Evolutionary conservation across 2,113 vertebrate species (phyloP).

Genomic region (Vidua chalybeata): DNA sequence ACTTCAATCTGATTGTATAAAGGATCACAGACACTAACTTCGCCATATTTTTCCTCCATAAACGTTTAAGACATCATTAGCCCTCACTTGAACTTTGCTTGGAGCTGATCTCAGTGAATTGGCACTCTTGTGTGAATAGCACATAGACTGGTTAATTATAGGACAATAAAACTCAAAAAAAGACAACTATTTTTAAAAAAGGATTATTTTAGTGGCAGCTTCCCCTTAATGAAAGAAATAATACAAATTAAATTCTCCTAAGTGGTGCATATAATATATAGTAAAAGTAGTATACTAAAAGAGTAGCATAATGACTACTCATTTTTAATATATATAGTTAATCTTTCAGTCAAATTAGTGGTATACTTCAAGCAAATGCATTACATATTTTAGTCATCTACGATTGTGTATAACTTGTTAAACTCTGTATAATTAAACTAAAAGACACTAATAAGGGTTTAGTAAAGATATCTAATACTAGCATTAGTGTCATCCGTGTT

Average conservation of each 20-base stretch:
- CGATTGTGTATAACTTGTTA: neutral
- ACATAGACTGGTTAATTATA: neutral
- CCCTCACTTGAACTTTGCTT: neutral
- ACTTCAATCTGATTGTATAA: neutral
- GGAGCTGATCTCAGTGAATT: neutral
- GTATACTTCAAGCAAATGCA: neutral
- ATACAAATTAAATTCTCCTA: neutral
- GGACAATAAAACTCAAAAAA: neutral
- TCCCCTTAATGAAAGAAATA: neutral
- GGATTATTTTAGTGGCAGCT: neutral
- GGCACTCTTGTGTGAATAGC: neutral
- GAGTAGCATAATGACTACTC: neutral
- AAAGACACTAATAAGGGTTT: neutral
- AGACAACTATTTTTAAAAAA: neutral
- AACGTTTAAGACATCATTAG: constrained; percentile 37
- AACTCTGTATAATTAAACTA: neutral
- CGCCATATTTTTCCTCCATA: neutral
- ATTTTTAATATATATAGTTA: neutral
- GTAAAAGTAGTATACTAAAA: neutral
- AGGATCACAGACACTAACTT: constrained; percentile 6
- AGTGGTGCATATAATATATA: neutral
- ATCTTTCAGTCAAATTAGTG: neutral
- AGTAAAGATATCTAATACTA: neutral
- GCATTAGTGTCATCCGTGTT: neutral
- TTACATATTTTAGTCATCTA: neutral